Conservation (phyloP, 2,797 vertebrate genomes). For the Oreochromis mossambicus region DNA sequence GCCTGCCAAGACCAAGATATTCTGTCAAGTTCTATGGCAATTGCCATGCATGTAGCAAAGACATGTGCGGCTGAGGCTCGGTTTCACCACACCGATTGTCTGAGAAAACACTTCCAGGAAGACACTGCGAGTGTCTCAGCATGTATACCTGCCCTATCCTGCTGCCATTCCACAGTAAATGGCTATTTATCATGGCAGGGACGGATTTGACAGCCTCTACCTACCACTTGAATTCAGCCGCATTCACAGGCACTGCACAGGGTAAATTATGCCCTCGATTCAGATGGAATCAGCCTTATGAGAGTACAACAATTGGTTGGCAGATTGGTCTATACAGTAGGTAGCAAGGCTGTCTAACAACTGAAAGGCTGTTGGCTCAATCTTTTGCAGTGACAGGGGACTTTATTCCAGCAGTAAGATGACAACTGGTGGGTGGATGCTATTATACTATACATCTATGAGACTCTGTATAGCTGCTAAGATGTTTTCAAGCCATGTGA, state of each 20-base stretch:
- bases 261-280: slow-evolving; percentile 61
- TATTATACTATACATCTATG: slow-evolving; percentile 32
- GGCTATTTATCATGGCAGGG: slow-evolving; percentile 71
- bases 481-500: slow-evolving; percentile 6
- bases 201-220: slow-evolving; percentile 65
- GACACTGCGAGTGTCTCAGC: slow-evolving; percentile 49
- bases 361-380: slow-evolving; percentile 49
- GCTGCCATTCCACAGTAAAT: slow-evolving; percentile 71
- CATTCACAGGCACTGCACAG: slow-evolving; percentile 48
- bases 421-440: slow-evolving; percentile 51
- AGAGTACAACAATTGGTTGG: slow-evolving; percentile 51
- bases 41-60: slow-evolving; percentile 59
- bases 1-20: slow-evolving; percentile 48
- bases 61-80: slow-evolving; percentile 39
- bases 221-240: slow-evolving; percentile 46
- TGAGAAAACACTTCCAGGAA: slow-evolving; percentile 57
- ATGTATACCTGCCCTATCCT: slow-evolving; percentile 57
- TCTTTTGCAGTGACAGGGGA: slow-evolving; percentile 39
- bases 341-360: slow-evolving; percentile 49
- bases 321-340: slow-evolving; percentile 48
- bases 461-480: background rate
- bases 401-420: slow-evolving; percentile 40
- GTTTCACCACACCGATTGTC: slow-evolving; percentile 55
- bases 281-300: slow-evolving; percentile 63
- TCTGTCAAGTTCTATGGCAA: slow-evolving; percentile 66